Percentiles rank a stretch among this genome's conserved stretches.
Evolutionary conservation across 2,113 vertebrate species (phyloP).

Genomic region (Aythya baeri): DNA sequence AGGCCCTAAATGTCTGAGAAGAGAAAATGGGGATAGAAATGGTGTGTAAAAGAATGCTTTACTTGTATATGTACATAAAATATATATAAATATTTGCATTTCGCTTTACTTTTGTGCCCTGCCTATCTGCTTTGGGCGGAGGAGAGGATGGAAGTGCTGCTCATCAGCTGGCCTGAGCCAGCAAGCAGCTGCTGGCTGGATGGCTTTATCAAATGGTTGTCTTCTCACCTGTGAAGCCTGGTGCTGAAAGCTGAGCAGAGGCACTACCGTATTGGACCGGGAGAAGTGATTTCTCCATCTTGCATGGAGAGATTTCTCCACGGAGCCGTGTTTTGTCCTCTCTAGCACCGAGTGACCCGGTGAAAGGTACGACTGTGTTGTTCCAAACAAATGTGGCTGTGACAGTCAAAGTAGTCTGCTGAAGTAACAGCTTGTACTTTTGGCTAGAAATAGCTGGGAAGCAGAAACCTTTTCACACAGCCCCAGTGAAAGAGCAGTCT

Average conservation of each 20-base stretch:
- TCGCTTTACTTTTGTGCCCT: background rate
- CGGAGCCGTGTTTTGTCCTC: background rate
- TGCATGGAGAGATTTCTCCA: background rate
- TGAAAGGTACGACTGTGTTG: accelerated
- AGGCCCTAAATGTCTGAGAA: background rate
- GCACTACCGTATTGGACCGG: background rate
- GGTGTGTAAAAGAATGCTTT: background rate
- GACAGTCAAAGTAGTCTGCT: background rate
- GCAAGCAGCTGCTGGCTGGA: background rate
- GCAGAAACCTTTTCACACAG: background rate
- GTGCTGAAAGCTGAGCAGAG: background rate
- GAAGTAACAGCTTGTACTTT: background rate
- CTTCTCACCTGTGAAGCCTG: background rate
- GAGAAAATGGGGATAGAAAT: background rate
- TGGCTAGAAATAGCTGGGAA: background rate
- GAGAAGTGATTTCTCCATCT: background rate
- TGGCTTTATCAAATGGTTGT: background rate
- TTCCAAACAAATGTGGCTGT: accelerated
- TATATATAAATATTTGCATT: background rate
- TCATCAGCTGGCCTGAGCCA: background rate
- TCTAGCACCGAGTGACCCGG: accelerated
- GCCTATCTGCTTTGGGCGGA: background rate
- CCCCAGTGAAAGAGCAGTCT: background rate
- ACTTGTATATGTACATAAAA: too few relatives aligned
- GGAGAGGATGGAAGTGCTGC: background rate